Conservation (phyloP, 2,888 invertebrate species). For the Callinectes sapidus region DNA sequence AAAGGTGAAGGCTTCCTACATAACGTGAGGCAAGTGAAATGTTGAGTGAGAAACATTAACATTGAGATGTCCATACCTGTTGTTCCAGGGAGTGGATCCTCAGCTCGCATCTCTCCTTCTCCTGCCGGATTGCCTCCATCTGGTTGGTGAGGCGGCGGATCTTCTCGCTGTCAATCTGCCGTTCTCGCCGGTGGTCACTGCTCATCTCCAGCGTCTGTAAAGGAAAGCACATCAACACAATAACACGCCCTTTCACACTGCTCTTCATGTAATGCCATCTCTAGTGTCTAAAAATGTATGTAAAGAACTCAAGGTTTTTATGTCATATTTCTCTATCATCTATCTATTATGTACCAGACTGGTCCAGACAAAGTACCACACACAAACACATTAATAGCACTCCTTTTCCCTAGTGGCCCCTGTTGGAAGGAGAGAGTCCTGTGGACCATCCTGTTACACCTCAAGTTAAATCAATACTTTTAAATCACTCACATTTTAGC, state of each 20-base stretch:
- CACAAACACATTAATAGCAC: too few species aligned
- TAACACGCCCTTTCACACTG: not conserved
- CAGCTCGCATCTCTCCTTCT: slow-evolving; percentile 70
- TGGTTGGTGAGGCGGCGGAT: slow-evolving; percentile 69
- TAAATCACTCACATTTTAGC: too few species aligned
- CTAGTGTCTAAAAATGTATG: not conserved
- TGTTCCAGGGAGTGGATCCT: slow-evolving; percentile 71
- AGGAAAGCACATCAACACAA: not conserved
- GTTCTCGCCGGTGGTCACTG: slow-evolving; percentile 68
- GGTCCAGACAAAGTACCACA: too few species aligned
- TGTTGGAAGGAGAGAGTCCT: too few species aligned
- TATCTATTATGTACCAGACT: too few species aligned
- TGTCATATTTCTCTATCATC: too few species aligned
- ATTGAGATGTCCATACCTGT: slow-evolving; percentile 59
- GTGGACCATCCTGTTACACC: too few species aligned
- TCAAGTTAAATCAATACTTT: too few species aligned
- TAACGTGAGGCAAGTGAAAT: not conserved
- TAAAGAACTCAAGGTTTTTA: too few species aligned
- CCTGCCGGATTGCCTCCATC: slow-evolving; percentile 68
- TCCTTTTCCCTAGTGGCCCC: too few species aligned
- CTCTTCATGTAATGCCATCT: not conserved
- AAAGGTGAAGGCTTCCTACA: not conserved
- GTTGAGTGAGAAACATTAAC: not conserved
- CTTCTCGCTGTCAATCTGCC: slow-evolving; percentile 70
- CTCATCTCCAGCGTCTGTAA: slow-evolving; percentile 66